phyloP scores from a whole-genome alignment of 1,140 invertebrate species.

The Drosophila leontia region DNA sequence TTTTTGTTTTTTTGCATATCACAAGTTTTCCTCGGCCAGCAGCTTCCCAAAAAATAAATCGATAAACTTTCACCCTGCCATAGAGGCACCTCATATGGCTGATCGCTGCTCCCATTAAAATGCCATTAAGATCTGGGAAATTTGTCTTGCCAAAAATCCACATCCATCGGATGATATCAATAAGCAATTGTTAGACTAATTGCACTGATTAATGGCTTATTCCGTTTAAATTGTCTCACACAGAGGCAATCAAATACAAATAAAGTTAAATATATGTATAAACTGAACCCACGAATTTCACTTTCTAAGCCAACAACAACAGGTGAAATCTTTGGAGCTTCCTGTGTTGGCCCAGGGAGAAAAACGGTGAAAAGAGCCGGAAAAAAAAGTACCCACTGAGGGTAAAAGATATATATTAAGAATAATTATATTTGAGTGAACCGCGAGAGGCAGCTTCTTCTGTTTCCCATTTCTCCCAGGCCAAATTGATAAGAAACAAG shows the following conservation, averaged over 20 bases:
- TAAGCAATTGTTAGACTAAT: slow-evolving; percentile 44
- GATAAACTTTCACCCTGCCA: slow-evolving; percentile 52
- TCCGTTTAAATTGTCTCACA: slow-evolving; percentile 27
- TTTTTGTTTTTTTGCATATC: slow-evolving; percentile 38
- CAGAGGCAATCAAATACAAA: background rate
- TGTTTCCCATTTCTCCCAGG: slow-evolving; percentile 40
- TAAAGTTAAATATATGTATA: slow-evolving; percentile 1
- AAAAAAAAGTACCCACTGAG: slow-evolving; percentile 32
- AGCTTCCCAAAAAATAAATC: slow-evolving; percentile 53
- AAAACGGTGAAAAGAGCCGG: slow-evolving; percentile 26
- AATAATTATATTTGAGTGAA: slow-evolving; percentile 48
- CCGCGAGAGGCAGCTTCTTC: slow-evolving; percentile 16
- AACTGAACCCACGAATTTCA: slow-evolving; percentile 30
- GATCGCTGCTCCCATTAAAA: slow-evolving; percentile 49
- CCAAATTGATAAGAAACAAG: slow-evolving; percentile 35
- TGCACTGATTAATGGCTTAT: slow-evolving; percentile 45
- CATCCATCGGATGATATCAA: slow-evolving; percentile 24
- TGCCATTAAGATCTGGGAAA: slow-evolving; percentile 39
- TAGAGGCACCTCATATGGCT: background rate
- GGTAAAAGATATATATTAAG: slow-evolving; percentile 50
- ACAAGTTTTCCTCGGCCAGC: slow-evolving; percentile 32
- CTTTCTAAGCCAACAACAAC: slow-evolving; percentile 33
- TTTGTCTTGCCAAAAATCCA: slow-evolving; percentile 35
- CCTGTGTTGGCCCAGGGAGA: slow-evolving; percentile 24
- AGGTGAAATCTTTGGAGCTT: slow-evolving; percentile 48